Base-by-base conservation (phyloP, 2,888 invertebrate species). In the Tenthredo livida region DNA sequence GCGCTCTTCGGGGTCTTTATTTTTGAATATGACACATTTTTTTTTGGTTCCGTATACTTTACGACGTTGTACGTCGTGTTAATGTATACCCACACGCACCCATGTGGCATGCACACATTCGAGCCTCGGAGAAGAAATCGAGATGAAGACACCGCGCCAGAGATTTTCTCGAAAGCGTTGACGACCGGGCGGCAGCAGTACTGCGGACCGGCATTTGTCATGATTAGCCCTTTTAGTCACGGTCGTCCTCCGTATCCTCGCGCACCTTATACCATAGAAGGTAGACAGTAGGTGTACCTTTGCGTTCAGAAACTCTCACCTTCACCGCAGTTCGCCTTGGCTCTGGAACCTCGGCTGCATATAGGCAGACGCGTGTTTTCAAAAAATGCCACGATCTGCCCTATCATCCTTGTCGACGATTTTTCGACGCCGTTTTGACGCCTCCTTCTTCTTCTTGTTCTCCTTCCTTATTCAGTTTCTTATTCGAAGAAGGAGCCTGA, bases 191-290 rank as follows among this genome's bases (percentile, higher is more conserved):
- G 85, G 85, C 85, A 86, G 87, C 86, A 73, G 84, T 86, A 87
- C 72, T 73, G 72, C 47, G 12, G 70, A 50, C 83, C 86, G 88
- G 88, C 92, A 92, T 92, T 92, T 92, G 91, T 92, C 92, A 92
- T 90, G 92, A 92, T 92, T 92, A 92, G 91, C 89, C 90, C 89
- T 90, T 91, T 92, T 92, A 91, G 92, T 92, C 91, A 92, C 90
- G 91, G 90, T 90, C 89, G 90, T 89, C 90, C 90, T 87, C 87
- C 90, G 87, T 89, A 33, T 47, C 78, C 84, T 78, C 84, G 77
- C 77, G 77, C 65, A 84, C 84, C 65, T 84, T 47, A 17, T 43
- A 50, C 65, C 83, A 33, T 83, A 37, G n/a, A 80, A 80, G 80
- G 58, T 80, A 58, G 80, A 37, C 61, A 40, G 80, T 61, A 80